Evolutionary conservation across 2,888 invertebrate species (phyloP), one percentile per base, ranked within the genome.

Genomic region (Lydus trimaculatus): DNA sequence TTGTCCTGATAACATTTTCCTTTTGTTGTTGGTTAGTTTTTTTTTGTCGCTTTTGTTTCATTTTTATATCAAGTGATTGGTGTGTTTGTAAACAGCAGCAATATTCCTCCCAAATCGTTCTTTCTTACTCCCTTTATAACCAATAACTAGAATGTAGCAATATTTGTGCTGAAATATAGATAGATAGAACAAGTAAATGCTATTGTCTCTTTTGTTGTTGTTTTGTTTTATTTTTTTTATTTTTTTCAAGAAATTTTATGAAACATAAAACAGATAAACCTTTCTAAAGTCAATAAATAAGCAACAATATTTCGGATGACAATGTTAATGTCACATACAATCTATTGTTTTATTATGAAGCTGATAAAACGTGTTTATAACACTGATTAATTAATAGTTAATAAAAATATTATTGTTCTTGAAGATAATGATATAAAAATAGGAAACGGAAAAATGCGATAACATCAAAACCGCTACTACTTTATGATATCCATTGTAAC

Each of bases 1-100:
- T n/a, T n/a, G n/a, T 31, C 61, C 61, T 48, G 63, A 66, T 58
- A 31, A 58, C 70, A 70, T 67, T 70, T 70, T 67, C 66, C 64
- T n/a, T n/a, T 43, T 39, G 33, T 33, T 33, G 33, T 33, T 28
- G 28, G 28, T 33, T 33, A 7, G n/a, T n/a, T n/a, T n/a, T n/a
- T n/a, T n/a, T n/a, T n/a, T n/a, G n/a, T n/a, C n/a, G n/a, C n/a
- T n/a, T n/a, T 33, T 36, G 15, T 48, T 48, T 23, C 20, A 48
- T 48, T 48, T 8, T 48, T 48, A 20, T 48, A 11, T 20, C 20
- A 11, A 48, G 20, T 48, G 48, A 48, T 48, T n/a, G 48, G 20
- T n/a, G 43, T n/a, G n/a, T 13, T 43, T n/a, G n/a, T 15, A 20
- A 20, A 9, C 20, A 48, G 20, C 11, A 20, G 48, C 48, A 48